Percentiles rank a stretch among this genome's conserved stretches.
phyloP scores from a whole-genome alignment of 2,113 vertebrate species.

The Callaeas wilsoni region DNA sequence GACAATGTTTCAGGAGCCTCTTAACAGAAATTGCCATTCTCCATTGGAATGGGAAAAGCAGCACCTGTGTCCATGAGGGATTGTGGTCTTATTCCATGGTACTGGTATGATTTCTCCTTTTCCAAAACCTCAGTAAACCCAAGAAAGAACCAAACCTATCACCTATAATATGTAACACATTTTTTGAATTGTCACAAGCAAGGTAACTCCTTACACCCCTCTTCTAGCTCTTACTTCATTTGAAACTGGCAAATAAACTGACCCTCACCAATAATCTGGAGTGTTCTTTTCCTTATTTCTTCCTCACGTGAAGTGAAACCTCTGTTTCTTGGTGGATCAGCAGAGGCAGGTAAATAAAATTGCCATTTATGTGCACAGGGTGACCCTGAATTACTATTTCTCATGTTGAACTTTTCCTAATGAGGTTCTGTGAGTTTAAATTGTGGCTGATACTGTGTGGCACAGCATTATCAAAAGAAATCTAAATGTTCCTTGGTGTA shows the following conservation, averaged over 20 bases:
- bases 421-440: neutral
- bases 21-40: neutral
- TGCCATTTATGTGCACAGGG: no score
- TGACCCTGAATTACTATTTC: neutral
- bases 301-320: neutral
- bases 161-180: neutral
- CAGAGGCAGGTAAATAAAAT: neutral
- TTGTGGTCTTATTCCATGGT: neutral
- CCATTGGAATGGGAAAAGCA: neutral
- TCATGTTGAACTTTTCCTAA: neutral
- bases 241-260: neutral
- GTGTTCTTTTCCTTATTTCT: neutral
- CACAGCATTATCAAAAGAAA: neutral
- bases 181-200: neutral
- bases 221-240: neutral
- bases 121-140: neutral
- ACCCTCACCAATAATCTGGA: neutral
- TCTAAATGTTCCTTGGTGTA: neutral
- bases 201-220: neutral
- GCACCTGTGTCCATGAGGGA: neutral
- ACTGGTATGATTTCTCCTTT: neutral
- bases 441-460: neutral
- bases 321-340: neutral
- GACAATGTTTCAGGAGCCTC: neutral
- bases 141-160: neutral